Evolutionary conservation across 2,888 invertebrate species (phyloP).

Genomic region (Mellilla xanthometata): DNA sequence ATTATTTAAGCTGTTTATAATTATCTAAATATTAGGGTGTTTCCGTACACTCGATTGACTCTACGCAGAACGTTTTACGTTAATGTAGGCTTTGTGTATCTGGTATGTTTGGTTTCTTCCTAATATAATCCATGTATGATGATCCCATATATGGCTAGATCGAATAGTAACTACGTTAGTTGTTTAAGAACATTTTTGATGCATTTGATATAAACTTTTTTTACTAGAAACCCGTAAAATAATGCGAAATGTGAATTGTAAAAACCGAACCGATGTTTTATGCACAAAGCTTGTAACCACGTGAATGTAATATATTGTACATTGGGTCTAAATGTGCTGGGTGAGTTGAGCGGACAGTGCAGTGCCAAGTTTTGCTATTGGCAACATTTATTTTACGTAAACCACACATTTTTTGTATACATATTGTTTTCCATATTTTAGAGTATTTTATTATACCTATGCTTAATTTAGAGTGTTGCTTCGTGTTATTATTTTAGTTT

Average conservation of each 20-base stretch:
- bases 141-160: conserved; percentile 74
- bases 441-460: conserved; percentile 71
- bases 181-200: conserved; percentile 82
- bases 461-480: conserved; percentile 80
- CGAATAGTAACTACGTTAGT: conserved; percentile 74
- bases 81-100: conserved; percentile 74
- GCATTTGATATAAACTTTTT: conserved; percentile 83
- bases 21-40: conserved; percentile 67
- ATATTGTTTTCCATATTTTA: conserved; percentile 71
- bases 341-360: conserved; percentile 77
- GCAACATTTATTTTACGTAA: conserved; percentile 56
- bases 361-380: conserved; percentile 81
- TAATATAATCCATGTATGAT: conserved; percentile 69
- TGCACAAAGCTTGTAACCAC: conserved; percentile 78
- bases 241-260: conserved; percentile 73
- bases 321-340: conserved; percentile 81
- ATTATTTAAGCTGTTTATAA: conserved; percentile 80
- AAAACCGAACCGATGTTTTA: conserved; percentile 74
- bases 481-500: conserved; percentile 76
- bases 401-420: conserved; percentile 58
- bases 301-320: conserved; percentile 81
- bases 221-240: conserved; percentile 78
- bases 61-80: conserved; percentile 70
- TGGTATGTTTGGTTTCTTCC: conserved; percentile 74
- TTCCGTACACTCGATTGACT: conserved; percentile 73